Conservation (phyloP, 2,113 vertebrate species). For the Mesitornis unicolor region DNA sequence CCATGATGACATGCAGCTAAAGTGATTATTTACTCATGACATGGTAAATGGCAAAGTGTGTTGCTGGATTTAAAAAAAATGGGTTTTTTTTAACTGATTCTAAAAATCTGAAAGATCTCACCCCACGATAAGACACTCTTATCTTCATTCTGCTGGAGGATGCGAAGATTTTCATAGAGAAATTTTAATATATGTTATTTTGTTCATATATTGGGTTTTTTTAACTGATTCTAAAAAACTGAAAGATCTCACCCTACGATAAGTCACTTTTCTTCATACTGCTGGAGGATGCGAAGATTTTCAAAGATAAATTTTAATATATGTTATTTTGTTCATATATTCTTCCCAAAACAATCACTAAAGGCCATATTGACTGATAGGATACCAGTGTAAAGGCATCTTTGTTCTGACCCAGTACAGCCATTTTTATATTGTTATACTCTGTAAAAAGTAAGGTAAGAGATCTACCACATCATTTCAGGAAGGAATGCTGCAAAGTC, state of each 20-base stretch:
- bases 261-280: background rate
- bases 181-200: background rate
- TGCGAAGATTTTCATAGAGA: background rate
- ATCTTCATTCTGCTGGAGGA: background rate
- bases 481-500: background rate
- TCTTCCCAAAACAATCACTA: background rate
- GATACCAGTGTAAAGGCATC: too few species aligned
- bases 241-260: accelerated
- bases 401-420: too few species aligned
- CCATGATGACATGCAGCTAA: background rate
- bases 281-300: background rate
- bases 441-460: background rate
- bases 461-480: background rate
- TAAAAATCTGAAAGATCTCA: background rate
- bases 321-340: background rate
- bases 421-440: background rate
- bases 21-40: background rate
- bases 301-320: background rate
- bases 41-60: accelerated
- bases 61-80: background rate
- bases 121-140: accelerated
- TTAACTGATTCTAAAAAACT: background rate
- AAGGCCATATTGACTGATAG: background rate
- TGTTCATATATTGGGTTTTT: too few species aligned
- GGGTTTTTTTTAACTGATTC: background rate